Evolutionary conservation across 2,888 invertebrate species (phyloP), one percentile per base, ranked within the genome.

Genomic region (Drosophila maculinotata): DNA sequence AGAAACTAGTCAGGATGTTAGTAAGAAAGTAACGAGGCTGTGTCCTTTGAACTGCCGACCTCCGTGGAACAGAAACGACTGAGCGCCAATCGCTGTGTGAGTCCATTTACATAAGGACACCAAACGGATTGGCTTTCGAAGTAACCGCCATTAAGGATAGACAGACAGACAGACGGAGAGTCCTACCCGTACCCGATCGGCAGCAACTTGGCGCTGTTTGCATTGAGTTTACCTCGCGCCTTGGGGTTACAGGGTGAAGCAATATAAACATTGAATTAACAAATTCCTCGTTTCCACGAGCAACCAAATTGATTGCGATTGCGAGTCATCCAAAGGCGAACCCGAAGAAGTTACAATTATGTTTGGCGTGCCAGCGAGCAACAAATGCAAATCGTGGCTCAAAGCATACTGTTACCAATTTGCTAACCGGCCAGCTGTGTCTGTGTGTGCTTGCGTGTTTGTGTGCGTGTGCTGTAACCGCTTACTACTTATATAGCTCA

Each of bases 231-330:
- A 35, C 28, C 14, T 35, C 7, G 38, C 56, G 33, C 58, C 68
- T 64, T 58, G 59, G 70, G 69, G 66, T 67, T 69, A 68, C 64
- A 67, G 80, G 80, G 69, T 68, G 76, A 74, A 42, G 69, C 38
- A 35, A 62, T 78, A 73, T 72, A 76, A 84, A 81, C 89, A 91
- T 91, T 90, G 91, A 91, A 91, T 91, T 91, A 91, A 91, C 91
- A 91, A 91, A 88, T 88, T 89, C 87, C 81, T 73, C 65, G 91
- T 91, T 87, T 86, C 90, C 87, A 86, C 48, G 81, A 87, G 86
- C 90, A 87, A 88, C 90, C 88, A 70, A 52, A 89, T 90, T 89
- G 90, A 89, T 89, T 90, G 88, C 80, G 53, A 67, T 60, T 63
- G 58, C 69, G 54, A 79, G 59, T 58, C 75, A 69, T 57, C 60